phyloP scores from a whole-genome alignment of 1,140 invertebrate species.

The Lutraria rhynchaena region DNA sequence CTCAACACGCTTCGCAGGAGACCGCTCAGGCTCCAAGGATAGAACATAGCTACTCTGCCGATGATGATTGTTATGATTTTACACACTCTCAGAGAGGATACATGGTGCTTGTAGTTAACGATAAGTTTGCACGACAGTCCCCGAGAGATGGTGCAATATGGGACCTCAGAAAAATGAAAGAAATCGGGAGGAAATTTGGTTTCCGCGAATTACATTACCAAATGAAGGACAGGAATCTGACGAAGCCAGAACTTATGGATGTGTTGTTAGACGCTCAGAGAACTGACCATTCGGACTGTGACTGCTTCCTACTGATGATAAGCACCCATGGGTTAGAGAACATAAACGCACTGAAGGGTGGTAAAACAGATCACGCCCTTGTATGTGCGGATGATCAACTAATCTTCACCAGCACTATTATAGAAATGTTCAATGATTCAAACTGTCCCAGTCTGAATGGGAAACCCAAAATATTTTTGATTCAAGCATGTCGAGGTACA shows the following conservation, averaged over 20 bases:
- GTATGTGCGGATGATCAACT: slow-evolving; percentile 34
- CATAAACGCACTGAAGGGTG: background rate
- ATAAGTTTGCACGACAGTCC: slow-evolving; percentile 34
- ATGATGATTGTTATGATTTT: slow-evolving; percentile 52
- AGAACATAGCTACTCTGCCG: background rate
- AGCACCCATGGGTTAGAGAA: slow-evolving; percentile 59
- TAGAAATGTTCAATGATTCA: slow-evolving; percentile 49
- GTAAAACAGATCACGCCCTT: slow-evolving; percentile 19
- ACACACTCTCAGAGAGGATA: slow-evolving; percentile 49
- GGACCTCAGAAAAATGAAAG: slow-evolving; percentile 50
- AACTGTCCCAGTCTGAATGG: slow-evolving; percentile 49
- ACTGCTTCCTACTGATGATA: slow-evolving; percentile 64
- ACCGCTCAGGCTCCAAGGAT: no score
- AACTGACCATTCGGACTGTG: slow-evolving; percentile 49
- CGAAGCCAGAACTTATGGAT: slow-evolving; percentile 20
- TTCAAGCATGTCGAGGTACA: slow-evolving; percentile 57
- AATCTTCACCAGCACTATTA: slow-evolving; percentile 35
- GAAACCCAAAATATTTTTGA: slow-evolving; percentile 59
- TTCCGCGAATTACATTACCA: slow-evolving; percentile 38
- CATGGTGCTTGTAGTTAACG: slow-evolving; percentile 61
- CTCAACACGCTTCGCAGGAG: no score
- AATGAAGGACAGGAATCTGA: slow-evolving; percentile 3
- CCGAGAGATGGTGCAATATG: slow-evolving; percentile 52
- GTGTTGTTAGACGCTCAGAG: slow-evolving; percentile 12
- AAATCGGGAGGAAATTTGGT: slow-evolving; percentile 55